Base-by-base conservation (phyloP, 2,888 invertebrate species). In the Caradrina clavipalpis region DNA sequence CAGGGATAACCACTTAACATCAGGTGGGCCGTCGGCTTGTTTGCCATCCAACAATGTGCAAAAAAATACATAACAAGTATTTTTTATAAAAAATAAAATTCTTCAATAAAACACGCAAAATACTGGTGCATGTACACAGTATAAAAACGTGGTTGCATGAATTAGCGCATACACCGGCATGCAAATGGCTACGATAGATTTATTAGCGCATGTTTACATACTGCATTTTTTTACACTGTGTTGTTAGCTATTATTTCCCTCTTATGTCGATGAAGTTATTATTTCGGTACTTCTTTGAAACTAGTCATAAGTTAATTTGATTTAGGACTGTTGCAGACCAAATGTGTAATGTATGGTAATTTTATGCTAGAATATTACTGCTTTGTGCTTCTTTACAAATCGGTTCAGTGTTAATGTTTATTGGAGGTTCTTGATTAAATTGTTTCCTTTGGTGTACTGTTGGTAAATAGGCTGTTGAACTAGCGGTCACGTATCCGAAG, bases 101-200 rank as follows among this genome's bases (percentile, higher is more conserved):
- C 31, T 31, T 73, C 50, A 55, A 31, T 13, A 39, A 50, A 66
- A 68, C 59, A 70, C 42, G 50, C 42, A 54, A 75, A 83, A 49
- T 62, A 70, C 61, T 78, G 73, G 81, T 67, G 59, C 47, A 42
- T 50, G 39, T 75, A 73, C 55, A 22, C 8, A 11, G 17, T 11
- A 69, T 26, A 83, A 69, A 80, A 78, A 73, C 47, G 26, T 71
- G 61, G 78, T 71, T 57, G 64, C 69, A 76, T 83, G 83, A 72
- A 83, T 74, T 76, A 72, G 73, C 81, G 72, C 74, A 56, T 39
- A 72, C 47, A 62, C 55, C 57, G 19, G 35, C 75, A 83, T 83
- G 83, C 83, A 83, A 82, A 82, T 81, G 47, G 35, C 26, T 17
- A 22, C 76, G 59, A 72, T 76, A 62, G 69, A 83, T 82, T 83